These are phyloP conservation scores for Mormyrops boulengeri DNA, from an alignment of 2,797 vertebrate species.

Conservation along the genomic window DNA sequence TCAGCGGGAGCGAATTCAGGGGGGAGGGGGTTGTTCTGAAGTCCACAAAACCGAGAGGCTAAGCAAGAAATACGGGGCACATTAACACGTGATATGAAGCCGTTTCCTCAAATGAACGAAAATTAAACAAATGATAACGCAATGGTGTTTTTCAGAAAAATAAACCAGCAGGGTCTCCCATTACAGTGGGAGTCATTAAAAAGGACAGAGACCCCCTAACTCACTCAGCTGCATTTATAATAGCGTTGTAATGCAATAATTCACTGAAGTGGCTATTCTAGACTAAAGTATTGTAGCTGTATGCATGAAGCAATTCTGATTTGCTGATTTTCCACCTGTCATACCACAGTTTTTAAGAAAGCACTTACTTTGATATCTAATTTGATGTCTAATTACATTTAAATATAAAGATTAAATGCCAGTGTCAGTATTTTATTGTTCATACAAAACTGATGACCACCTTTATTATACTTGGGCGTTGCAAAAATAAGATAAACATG, in stretches of 20 bases:
- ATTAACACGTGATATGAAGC: neutral
- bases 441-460: neutral
- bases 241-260: neutral
- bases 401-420: neutral
- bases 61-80: neutral
- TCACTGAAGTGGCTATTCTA: neutral
- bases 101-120: neutral
- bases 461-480: neutral
- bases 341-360: neutral
- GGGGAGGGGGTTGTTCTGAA: neutral
- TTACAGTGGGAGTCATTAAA: neutral
- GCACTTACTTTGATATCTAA: neutral
- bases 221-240: neutral
- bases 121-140: neutral
- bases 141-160: neutral
- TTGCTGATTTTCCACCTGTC: neutral
- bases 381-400: neutral
- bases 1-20: neutral
- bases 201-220: neutral
- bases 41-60: neutral
- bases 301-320: neutral
- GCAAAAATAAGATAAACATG: neutral
- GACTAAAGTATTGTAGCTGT: neutral
- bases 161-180: neutral
- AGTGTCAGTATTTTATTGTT: neutral